Conservation (phyloP, 1,140 invertebrate genomes). For the Drosophila micromelanica region DNA sequence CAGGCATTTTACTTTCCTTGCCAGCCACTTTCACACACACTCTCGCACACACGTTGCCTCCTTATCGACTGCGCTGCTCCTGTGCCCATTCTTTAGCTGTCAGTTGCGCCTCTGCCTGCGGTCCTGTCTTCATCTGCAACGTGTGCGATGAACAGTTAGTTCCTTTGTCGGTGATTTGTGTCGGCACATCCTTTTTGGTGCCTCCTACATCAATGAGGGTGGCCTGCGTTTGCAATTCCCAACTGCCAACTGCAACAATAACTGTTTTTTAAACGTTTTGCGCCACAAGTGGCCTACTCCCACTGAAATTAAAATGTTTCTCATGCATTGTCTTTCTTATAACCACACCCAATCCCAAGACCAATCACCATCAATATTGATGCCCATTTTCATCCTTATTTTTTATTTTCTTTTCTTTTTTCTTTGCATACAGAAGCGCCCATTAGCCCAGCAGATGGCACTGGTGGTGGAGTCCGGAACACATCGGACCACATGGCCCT, state of each 20-base stretch:
- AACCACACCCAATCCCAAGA: conserved; percentile 32
- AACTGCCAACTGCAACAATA: conserved; percentile 41
- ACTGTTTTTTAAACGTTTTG: conserved; percentile 71
- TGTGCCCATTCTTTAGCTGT: conserved; percentile 74
- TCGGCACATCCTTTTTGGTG: conserved; percentile 69
- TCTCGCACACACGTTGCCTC: neutral
- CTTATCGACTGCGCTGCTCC: conserved; percentile 58
- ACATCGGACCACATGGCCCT: conserved; percentile 59
- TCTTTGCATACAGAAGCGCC: conserved; percentile 64
- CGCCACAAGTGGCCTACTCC: conserved; percentile 64
- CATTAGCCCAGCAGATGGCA: conserved; percentile 47
- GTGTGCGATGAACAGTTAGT: conserved; percentile 79
- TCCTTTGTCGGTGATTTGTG: conserved; percentile 72
- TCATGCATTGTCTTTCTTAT: conserved; percentile 14
- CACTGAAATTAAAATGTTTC: neutral
- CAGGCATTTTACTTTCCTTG: conserved; percentile 73
- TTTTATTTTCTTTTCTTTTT: neutral
- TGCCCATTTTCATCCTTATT: neutral
- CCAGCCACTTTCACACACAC: conserved; percentile 39
- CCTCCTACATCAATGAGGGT: conserved; percentile 56
- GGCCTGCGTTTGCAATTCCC: conserved; percentile 50
- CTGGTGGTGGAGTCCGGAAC: neutral
- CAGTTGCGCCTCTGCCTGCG: conserved; percentile 68
- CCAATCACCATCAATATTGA: conserved; percentile 23
- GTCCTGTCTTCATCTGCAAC: conserved; percentile 69